Base-by-base conservation (phyloP, 2,888 invertebrate genomes). In the Eremobia ochroleuca region DNA sequence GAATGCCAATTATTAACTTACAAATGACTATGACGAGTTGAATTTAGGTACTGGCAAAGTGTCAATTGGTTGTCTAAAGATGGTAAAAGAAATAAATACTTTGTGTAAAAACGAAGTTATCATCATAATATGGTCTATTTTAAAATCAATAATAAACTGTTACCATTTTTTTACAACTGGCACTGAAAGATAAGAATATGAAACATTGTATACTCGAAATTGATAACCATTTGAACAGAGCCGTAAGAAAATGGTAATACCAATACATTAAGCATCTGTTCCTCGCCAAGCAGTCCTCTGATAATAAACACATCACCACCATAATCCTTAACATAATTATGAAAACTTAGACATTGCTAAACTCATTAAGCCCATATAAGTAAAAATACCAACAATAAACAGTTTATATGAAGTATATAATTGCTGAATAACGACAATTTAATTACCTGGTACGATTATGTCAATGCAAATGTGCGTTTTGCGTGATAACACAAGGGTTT, bases 391-490 rank as follows among this genome's bases (percentile, higher is more conserved):
- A 75, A 84, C 85, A 81, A 76, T 72, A 82, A 79, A 86, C 86
- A 52, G 74, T 75, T 64, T 86, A 80, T 75, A 83, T 84, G 86
- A 78, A 82, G 70, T 78, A 88, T 71, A 83, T 88, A 87, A 89
- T 87, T 76, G 85, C 68, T 81, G 85, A 85, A 85, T 93, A 93
- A 93, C 85, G 92, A 91, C 90, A 80, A 85, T 92, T 90, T 93
- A 92, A 92, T 92, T 90, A 85, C 82, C 79, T 81, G 59, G 77
- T 82, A 71, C 81, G 77, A 87, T 82, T 83, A 81, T 92, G 92
- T 89, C 91, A 92, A 89, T 87, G 88, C 81, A 91, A 93, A 94
- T 93, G 91, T 76, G 73, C 52, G 75, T 85, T 85, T 94, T 81
- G 93, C 94, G 93, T 93, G 93, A 85, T 82, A 81, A 78, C 80